Evolutionary conservation across 2,797 vertebrate species (phyloP).

Genomic region (Botia almorhae): DNA sequence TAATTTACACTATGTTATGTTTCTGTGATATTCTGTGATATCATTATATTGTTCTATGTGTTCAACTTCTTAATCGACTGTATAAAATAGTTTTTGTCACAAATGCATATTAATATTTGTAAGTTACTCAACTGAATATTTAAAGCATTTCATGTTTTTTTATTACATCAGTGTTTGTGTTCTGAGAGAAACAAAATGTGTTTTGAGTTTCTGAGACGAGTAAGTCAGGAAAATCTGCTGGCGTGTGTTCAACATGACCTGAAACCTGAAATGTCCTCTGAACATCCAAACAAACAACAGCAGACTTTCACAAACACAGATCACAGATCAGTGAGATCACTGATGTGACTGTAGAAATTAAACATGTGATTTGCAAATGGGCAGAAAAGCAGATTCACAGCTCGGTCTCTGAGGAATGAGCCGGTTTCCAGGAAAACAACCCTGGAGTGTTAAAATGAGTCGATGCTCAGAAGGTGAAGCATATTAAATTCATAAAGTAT

Average conservation of each 20-base stretch:
- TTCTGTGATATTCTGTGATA: background rate
- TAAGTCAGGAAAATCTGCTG: background rate
- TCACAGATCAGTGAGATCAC: too few relatives aligned
- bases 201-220: background rate
- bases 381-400: background rate
- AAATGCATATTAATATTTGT: background rate
- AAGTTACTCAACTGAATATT: background rate
- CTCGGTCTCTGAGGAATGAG: background rate
- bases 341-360: background rate
- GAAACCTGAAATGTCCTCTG: background rate
- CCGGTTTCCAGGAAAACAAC: background rate
- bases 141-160: background rate
- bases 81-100: too few relatives aligned
- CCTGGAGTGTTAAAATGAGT: background rate
- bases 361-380: background rate
- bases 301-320: background rate
- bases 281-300: background rate
- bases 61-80: background rate
- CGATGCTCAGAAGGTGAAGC: background rate
- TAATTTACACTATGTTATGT: background rate
- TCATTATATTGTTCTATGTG: background rate
- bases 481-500: background rate
- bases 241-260: background rate
- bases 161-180: background rate
- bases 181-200: background rate